Conservation (phyloP, 2,888 invertebrate species). For the Drosophila austrosaltans region DNA sequence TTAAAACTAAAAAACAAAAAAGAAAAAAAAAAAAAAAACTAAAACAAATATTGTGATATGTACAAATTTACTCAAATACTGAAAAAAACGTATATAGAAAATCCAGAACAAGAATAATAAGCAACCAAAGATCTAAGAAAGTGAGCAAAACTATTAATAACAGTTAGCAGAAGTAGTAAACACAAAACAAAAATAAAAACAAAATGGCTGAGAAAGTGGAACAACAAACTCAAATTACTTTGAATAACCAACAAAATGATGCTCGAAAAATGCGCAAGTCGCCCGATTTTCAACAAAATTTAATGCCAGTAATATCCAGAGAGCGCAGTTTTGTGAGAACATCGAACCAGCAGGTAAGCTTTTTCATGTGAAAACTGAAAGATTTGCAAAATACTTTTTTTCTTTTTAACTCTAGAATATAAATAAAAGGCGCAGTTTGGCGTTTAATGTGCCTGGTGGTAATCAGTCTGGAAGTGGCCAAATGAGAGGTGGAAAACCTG, state of each 20-base stretch:
- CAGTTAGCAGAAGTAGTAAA: conserved; percentile 33
- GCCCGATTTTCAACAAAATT: conserved; percentile 80
- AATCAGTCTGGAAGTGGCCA: conserved; percentile 80
- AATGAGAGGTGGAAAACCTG: conserved; percentile 87
- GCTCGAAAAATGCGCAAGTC: conserved; percentile 81
- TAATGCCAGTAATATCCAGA: conserved; percentile 85
- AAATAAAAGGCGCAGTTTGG: conserved; percentile 89
- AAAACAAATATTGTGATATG: conserved; percentile 70
- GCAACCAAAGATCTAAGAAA: conserved; percentile 61
- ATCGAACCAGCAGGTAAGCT: conserved; percentile 84
- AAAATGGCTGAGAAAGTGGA: conserved; percentile 83
- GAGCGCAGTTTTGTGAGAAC: conserved; percentile 89
- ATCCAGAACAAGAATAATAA: conserved; percentile 53
- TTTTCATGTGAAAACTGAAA: not conserved
- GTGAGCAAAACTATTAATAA: conserved; percentile 47
- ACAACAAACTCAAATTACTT: conserved; percentile 66
- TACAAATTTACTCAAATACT: conserved; percentile 79
- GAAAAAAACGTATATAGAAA: conserved; percentile 67
- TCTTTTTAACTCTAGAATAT: conserved; percentile 84
- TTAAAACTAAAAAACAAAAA: conserved; percentile 43
- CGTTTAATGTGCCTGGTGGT: conserved; percentile 86
- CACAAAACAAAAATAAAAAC: conserved; percentile 8
- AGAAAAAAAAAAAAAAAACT: conserved; percentile 20
- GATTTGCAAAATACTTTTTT: not conserved
- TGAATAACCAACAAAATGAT: conserved; percentile 72